phyloP scores from a whole-genome alignment of 2,113 vertebrate genomes.

The Halichoeres trimaculatus region DNA sequence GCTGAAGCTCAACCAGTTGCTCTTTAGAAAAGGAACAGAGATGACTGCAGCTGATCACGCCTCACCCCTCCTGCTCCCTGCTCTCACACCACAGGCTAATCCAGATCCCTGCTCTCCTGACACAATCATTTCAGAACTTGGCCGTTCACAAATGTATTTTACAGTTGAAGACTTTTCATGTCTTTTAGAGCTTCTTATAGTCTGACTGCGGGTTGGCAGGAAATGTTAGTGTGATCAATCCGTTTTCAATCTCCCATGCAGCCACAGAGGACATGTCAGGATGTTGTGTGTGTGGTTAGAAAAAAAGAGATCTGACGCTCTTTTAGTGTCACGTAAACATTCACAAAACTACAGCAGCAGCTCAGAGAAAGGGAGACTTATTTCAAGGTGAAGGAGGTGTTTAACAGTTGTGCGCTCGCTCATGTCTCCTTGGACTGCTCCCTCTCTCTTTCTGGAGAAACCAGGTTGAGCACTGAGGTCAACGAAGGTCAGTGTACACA shows the following conservation, averaged over 20 bases:
- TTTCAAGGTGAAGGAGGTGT: slow-evolving; percentile 45
- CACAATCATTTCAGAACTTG: too few species aligned
- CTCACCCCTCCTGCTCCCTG: not conserved
- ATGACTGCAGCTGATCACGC: slow-evolving; percentile 38
- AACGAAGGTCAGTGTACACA: slow-evolving; percentile 71
- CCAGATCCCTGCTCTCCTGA: not conserved
- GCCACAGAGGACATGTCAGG: too few species aligned
- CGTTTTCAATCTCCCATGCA: too few species aligned
- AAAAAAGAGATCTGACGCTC: too few species aligned
- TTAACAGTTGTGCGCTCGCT: slow-evolving; percentile 23
- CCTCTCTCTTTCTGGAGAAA: slow-evolving; percentile 46
- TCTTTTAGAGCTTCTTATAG: too few species aligned
- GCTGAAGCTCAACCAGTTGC: slow-evolving; percentile 2
- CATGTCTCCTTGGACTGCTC: slow-evolving; percentile 19
- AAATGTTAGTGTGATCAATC: too few species aligned
- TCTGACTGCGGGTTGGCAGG: too few species aligned
- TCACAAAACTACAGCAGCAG: not conserved
- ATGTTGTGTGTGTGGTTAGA: too few species aligned
- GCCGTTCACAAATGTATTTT: too few species aligned
- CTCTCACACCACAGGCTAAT: slow-evolving; percentile 28
- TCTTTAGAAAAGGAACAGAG: slow-evolving; percentile 17
- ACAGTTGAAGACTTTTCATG: too few species aligned
- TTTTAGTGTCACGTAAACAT: not conserved
- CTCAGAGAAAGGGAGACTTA: slow-evolving; percentile 26
- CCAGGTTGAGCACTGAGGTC: slow-evolving; percentile 59